Base-by-base conservation (phyloP, 2,113 vertebrate species). In the Mus spicilegus region DNA sequence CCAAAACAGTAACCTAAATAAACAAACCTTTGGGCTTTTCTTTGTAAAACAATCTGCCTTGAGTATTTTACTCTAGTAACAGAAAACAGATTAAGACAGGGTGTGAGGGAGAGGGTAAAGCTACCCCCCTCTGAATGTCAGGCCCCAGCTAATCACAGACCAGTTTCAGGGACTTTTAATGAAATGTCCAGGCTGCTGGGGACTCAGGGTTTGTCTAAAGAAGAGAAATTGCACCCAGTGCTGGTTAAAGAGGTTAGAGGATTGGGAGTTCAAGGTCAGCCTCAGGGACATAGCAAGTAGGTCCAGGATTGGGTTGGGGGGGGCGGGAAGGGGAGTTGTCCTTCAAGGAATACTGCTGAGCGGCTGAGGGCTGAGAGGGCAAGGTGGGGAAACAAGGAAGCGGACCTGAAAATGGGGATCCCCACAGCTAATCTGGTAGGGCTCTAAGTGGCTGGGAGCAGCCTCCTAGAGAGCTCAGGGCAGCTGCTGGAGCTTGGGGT, bases 171-270 rank as follows among this genome's bases (percentile, higher is more conserved):
- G 63, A 69, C 63, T 87, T 69, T 36, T 13, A 28, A 30, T 19
- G 30, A 24, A 28, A 42, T 0, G 14, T 1, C 3, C 33, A 33
- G 61, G 63, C 22, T 42, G 39, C 26, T 1, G 0, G n/a, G 14
- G 54, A 56, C 8, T 10, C 7, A 3, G 13, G 42, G 24, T 5
- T 0, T 3, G n/a, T 4, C 54, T 4, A 85, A n/a, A 56, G 84
- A 90, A 65, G 67, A 70, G 19, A 49, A 65, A 69, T 49, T 20
- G 30, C 36, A 2, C 10, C 11, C 0, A 67, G 14, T 2, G 0
- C 42, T 46, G 24, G 49, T 49, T 90, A 54, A n/a, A 72, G 14
- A 3, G 1, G 42, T 49, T 49, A 16, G 24, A 73, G n/a, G 36
- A 7, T 30, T 5, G 4, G 7, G 69, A 14, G 24, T 89, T 75